Evolutionary conservation across 2,113 vertebrate genomes (phyloP), one percentile per base, ranked within the genome.

Genomic region (Hyla sarda): DNA sequence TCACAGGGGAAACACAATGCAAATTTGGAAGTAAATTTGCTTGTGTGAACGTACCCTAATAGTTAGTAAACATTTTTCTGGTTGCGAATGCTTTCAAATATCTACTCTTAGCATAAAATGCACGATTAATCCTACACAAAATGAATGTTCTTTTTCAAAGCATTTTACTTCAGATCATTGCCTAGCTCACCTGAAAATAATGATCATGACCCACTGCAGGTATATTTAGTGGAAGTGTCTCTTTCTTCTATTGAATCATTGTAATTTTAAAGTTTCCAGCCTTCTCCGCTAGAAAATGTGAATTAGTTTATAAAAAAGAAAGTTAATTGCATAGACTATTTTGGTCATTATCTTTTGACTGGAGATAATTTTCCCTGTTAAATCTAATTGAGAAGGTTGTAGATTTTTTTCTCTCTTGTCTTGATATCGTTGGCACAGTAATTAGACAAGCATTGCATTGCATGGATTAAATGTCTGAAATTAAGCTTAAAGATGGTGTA

Each of bases 301-400:
- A 73, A 83, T 72, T 69, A 73, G 82, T 83, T 83, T 73, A 72
- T 73, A 83, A 25, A 69, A 71, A 77, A 78, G 71, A 83, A 83
- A 85, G 74, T 48, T 85, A 85, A 78, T 78, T 85, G 60, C 83
- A 78, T 52, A 78, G 83, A 19, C 58, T 78, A 79, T 85, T 81
- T 78, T 85, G 83, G 83, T 85, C 83, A 78, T 85, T 85, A 85
- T 85, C 83, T 77, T 85, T 85, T 69, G 74, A 69, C 21, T 84
- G 34, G 32, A 78, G 83, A 78, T 85, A 62, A 85, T 85, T 85
- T 78, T 69, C 74, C 13, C 83, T 85, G 83, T 78, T 78, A 78
- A 85, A 65, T 60, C 45, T 85, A 85, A 85, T 85, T 85, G 83
- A 85, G 74, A 69, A 78, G 74, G 73, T 85, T 78, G 83, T 85